Base-by-base conservation (phyloP, 2,888 invertebrate genomes). In the Campoplex capitator region DNA sequence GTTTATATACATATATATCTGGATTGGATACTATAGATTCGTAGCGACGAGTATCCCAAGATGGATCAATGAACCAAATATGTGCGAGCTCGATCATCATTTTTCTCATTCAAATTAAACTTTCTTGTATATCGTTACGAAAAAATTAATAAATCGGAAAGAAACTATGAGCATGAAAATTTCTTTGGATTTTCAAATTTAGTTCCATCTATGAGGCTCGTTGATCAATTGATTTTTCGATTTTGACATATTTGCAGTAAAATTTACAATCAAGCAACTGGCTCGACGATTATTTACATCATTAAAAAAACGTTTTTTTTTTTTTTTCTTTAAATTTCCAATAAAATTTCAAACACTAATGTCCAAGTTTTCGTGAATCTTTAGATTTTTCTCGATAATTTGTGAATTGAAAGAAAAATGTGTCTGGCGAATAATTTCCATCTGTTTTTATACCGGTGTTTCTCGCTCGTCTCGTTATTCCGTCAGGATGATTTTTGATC, bases 11-110 rank as follows among this genome's bases (percentile, higher is more conserved):
- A 45, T 81, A 54, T 56, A 32, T 6, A 6, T 38, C 38, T 68
- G 67, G 45, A 62, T 42, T 45, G 35, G 68, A 35, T 75, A 56
- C 42, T 16, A 28, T 65, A 51, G 71, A 54, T 74, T 65, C 67
- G 42, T n/a, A 58, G 71, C 71, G 80, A 70, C 48, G 67, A 71
- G 70, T 42, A 85, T 68, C 83, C 62, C 80, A 77, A 76, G 80
- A 84, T 68, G 80, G 79, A 83, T 86, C 80, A 86, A 86, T 81
- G 86, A 86, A 73, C 79, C 51, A 78, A 79, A 35, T 65, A 73
- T 78, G 68, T 68, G 68, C 35, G 51, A 28, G 42, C 48, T 74
- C 62, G 13, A 48, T 65, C 45, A 76, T 32, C 9, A 48, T 42
- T 73, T 67, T 18, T 18, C 13, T 38, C n/a, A 13, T 38, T 23